These are phyloP conservation scores for Colistium nudipinnis DNA, from an alignment of 2,113 vertebrate species.

Conservation along the genomic window DNA sequence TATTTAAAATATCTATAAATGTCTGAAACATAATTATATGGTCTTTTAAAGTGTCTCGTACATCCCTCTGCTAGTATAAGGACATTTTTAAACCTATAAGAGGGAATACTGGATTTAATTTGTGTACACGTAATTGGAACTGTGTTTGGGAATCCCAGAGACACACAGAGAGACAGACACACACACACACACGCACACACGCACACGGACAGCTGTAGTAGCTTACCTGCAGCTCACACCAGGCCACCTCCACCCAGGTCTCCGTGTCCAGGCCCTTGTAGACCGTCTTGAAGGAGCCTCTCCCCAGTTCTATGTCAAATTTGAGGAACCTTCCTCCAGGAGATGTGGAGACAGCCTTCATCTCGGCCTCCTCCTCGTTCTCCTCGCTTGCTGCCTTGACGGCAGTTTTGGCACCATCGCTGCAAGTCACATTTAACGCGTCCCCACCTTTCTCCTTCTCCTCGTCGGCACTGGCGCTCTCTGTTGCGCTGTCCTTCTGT, in stretches of 20 bases:
- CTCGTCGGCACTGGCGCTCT: constrained; percentile 67
- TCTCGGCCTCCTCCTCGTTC: constrained; percentile 91
- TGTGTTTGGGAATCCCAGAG: background rate
- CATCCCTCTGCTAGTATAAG: background rate
- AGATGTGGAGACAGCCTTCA: constrained; percentile 95
- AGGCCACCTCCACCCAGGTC: constrained; percentile 96
- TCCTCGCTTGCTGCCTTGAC: constrained; percentile 82
- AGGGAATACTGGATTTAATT: background rate
- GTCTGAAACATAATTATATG: background rate
- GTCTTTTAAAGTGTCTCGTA: background rate
- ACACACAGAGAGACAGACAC: too few species aligned
- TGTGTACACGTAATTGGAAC: background rate
- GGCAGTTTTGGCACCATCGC: constrained; percentile 72
- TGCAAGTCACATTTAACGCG: constrained; percentile 57
- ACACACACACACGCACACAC: too few species aligned
- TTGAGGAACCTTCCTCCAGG: constrained; percentile 93
- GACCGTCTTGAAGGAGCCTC: constrained; percentile 96
- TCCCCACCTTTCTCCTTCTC: constrained; percentile 76
- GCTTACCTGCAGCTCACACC: constrained; percentile 96
- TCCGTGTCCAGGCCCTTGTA: constrained; percentile 96
- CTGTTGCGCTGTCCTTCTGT: constrained; percentile 68
- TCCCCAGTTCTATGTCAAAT: constrained; percentile 94
- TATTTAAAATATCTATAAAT: background rate
- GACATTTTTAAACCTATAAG: background rate
- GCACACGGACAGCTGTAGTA: background rate